Evolutionary conservation across 2,797 vertebrate species (phyloP), one percentile per base, ranked within the genome.

Genomic region (Gallirallus australis): DNA sequence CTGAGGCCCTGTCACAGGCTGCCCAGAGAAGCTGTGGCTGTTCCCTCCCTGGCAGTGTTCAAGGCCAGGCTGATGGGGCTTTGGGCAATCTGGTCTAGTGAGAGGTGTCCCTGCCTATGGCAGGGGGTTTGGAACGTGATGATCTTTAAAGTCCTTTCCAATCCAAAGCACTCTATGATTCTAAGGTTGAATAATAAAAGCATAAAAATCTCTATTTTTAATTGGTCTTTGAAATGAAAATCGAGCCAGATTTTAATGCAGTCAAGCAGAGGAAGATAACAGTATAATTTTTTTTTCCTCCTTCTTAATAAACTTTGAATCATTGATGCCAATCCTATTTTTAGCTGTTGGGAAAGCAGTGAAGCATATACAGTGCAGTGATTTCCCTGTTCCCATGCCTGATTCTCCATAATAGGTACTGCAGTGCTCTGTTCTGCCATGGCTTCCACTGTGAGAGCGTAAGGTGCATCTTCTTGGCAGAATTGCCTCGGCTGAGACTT

Each of bases 381-480:
- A 82, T 60, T 94, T 91, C 92, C 81, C 59, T 54, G 65, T 82
- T 97, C 71, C 82, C 87, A 91, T 89, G 72, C 52, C 31, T 56
- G 21, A 31, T 82, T 93, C 72, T 91, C 93, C 95, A 91, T 94
- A 82, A 94, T 85, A 97, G 86, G 65, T 80, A 33, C 79, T 90
- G 52, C 70, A 37, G 75, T 70, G 50, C 57, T 52, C 63, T 69
- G 13, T 42, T 94, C 76, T 78, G 86, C 69, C 64, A 64, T 35
- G 48, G 86, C 92, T 90, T 82, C 63, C 75, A 77, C 56, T 95
- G 70, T 64, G 71, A 96, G 91, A 63, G 78, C 61, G 83, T 66
- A 87, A 80, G 40, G 71, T 71, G 30, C 60, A 72, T 64, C 94
- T 92, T 69, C 60, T 88, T 78, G 87, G 84, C 47, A 95, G 86